These are phyloP conservation scores for Centruroides vittatus DNA, from an alignment of 1,140 invertebrate genomes.

Conservation along the genomic window DNA sequence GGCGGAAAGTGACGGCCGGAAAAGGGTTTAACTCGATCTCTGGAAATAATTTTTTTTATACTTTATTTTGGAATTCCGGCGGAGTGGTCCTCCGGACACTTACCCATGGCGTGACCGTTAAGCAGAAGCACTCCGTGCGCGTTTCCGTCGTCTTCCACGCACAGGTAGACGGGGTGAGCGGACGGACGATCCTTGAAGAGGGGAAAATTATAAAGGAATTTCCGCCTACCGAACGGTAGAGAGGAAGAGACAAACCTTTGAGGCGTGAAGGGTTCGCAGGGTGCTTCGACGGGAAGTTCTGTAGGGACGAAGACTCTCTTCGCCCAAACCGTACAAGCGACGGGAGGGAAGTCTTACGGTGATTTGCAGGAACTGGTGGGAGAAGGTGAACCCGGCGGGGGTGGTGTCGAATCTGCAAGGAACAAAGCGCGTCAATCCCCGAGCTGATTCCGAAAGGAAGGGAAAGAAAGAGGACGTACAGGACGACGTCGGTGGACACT, in stretches of 20 bases:
- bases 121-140: constrained; percentile 54
- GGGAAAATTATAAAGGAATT: background rate
- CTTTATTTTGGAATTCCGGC: too few species aligned
- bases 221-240: too few species aligned
- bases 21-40: constrained; percentile 17
- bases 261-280: background rate
- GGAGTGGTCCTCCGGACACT: constrained; percentile 9
- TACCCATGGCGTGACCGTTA: constrained; percentile 72
- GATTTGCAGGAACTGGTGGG: constrained; percentile 72
- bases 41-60: background rate
- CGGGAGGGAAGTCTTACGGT: constrained; percentile 50
- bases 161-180: constrained; percentile 64
- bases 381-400: constrained; percentile 36
- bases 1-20: constrained; percentile 17
- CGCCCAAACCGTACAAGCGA: constrained; percentile 29
- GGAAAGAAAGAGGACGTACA: background rate
- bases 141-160: constrained; percentile 45
- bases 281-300: background rate
- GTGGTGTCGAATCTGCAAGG: background rate
- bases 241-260: background rate
- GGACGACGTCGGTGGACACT: background rate
- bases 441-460: constrained; percentile 2
- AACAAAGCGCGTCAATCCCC: too few species aligned
- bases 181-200: too few species aligned
- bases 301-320: background rate